Percentiles rank a stretch among this genome's conserved stretches.
Conservation (phyloP, 1,140 invertebrate genomes). For the Battus philenor region DNA sequence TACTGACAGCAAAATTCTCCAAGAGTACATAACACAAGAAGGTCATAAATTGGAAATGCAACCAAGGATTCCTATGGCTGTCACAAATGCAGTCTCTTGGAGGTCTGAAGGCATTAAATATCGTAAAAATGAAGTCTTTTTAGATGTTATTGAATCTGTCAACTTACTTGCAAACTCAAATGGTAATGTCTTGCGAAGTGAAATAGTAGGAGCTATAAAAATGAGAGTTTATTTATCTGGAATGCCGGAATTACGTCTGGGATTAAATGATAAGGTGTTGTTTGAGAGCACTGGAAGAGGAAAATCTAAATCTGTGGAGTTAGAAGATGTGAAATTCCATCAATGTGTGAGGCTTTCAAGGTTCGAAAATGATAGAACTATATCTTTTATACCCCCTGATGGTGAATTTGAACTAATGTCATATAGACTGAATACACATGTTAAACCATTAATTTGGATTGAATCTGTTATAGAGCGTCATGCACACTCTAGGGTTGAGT, state of each 20-base stretch:
- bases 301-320: conserved; percentile 98
- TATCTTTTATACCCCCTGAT: conserved; percentile 99
- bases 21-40: conserved; percentile 99
- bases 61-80: conserved; percentile 97
- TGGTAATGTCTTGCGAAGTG: conserved; percentile 97
- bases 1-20: conserved; percentile 98
- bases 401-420: conserved; percentile 99
- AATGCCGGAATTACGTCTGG: conserved; percentile 99
- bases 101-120: conserved; percentile 99
- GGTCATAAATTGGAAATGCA: conserved; percentile 98
- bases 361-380: conserved; percentile 99
- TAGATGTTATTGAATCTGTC: conserved; percentile 99
- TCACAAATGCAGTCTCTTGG: conserved; percentile 99
- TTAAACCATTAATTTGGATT: conserved; percentile 99
- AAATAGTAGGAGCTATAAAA: conserved; percentile 99
- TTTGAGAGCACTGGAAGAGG: conserved; percentile 98
- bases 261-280: conserved; percentile 98
- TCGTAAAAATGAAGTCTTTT: conserved; percentile 99
- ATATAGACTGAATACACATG: conserved; percentile 97
- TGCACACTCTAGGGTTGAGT: conserved; percentile 98
- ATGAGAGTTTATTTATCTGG: conserved; percentile 99
- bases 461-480: conserved; percentile 99
- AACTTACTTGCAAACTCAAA: conserved; percentile 98
- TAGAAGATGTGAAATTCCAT: conserved; percentile 99
- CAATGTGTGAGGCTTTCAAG: conserved; percentile 98